Evolutionary conservation across 2,113 vertebrate species (phyloP), one percentile per base, ranked within the genome.

Genomic region (Oxygymnocypris stewartii): DNA sequence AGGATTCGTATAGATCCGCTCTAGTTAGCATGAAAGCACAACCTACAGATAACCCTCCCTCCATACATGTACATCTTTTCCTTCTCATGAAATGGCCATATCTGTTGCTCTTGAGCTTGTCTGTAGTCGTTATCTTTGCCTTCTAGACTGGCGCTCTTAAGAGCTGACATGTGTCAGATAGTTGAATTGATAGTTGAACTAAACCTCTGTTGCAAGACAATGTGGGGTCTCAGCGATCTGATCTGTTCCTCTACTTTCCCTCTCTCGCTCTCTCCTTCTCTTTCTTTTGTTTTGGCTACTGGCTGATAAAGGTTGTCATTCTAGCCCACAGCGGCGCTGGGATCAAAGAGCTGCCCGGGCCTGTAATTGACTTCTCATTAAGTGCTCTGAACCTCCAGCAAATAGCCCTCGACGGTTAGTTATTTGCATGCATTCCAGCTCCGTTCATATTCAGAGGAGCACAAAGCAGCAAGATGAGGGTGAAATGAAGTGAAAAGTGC

Each of bases 341-440:
- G 81, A 82, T 82, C 63, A 82, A 82, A 82, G 63, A 51, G 44
- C 63, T 13, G 9, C 42, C 28, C 63, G 2, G 42, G 28, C 63
- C 80, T 82, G 44, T 82, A 82, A 82, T 82, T 82, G 40, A 82
- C 80, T 82, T 71, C 81, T 44, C 63, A 71, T 82, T 82, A 71
- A 51, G 44, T 1, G 28, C 28, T 69, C 81, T 31, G 63, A 51
- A 82, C 81, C 81, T 44, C 44, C 44, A 71, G 63, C 65, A 71
- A 49, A 82, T 82, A 71, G 54, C 42, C 81, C 63, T 82, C 81
- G 71, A 71, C 81, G 11, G 44, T 82, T 81, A 28, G 65, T 82
- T 82, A 82, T 82, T 82, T 82, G 81, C 81, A 82, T 82, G 63
- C 81, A 71, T 82, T 82, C 63, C 18, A 13, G 44, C 6, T 23